Base-by-base conservation (phyloP, 2,113 vertebrate species). In the Xiphophorus maculatus region DNA sequence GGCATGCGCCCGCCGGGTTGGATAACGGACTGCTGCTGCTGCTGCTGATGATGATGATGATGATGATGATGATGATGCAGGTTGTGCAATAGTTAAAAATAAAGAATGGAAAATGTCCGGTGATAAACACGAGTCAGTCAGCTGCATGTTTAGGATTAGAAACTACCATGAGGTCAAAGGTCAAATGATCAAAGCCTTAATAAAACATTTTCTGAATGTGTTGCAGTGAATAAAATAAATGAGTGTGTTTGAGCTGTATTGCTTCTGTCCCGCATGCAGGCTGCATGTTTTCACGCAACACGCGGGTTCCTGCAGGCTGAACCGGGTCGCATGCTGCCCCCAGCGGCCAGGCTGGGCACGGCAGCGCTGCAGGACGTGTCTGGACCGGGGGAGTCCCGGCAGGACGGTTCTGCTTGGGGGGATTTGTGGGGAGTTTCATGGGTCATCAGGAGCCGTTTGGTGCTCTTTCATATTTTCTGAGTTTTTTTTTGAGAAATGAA, bases 1-100 rank as follows among this genome's bases (percentile, higher is more conserved):
- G 66, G 71, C 84, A 74, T 74, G 71, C 83, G 84, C 28, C 69
- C 0, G 54, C 63, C 63, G 72, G 29, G 8, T 75, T 75, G 81
- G 75, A 68, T 67, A 79, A 83, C 63, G 40, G 64, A 27, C 54
- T 30, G 73, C 4, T 29, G 35, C 69, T 30, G 73, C 4, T 29
- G 66, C 54, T 19, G 35, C 2, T 11, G 10, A 3, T 37, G 35
- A 35, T 35, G 35, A 37, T 37, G 35, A 37, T 11, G 42, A n/a
- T n/a, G n/a, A n/a, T 11, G 10, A 3, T 37, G 35, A 35, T 35
- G 35, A 37, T 37, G 35, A 37, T 11, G 42, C 30, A 8, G 17
- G 44, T 73, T 79, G 80, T 63, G 79, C 44, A 76, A 75, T 15
- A 28, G 32, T 64, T 68, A 15, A 33, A 78, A 64, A n/a, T 13